A percentile compares a stretch with the other conserved stretches of the same genome.
Conservation (phyloP, 1,140 invertebrate genomes). For the Brachionus plicatilis region DNA sequence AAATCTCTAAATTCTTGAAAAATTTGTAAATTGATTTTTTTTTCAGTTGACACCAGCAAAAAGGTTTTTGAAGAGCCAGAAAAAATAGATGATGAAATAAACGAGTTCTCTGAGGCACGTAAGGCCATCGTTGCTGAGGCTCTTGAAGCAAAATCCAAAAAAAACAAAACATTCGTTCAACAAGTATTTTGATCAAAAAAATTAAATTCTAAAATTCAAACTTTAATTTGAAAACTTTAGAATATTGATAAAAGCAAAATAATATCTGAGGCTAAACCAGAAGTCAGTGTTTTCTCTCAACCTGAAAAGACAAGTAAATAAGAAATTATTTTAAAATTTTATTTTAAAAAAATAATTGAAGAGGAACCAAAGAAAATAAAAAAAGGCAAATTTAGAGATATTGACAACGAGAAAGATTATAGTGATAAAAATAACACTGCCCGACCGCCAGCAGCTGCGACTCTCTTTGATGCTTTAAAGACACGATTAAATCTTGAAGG, state of each 20-base stretch:
- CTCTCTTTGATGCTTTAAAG: neutral
- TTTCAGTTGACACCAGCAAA: slow-evolving; percentile 22
- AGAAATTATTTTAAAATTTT: neutral
- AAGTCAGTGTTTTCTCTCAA: neutral
- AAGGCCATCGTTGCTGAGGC: slow-evolving; percentile 1
- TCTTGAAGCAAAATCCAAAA: neutral
- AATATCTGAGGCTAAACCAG: neutral
- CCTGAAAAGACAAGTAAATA: neutral
- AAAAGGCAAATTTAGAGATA: slow-evolving; percentile 22
- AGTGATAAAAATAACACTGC: slow-evolving; percentile 23
- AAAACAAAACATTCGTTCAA: neutral
- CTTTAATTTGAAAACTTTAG: neutral
- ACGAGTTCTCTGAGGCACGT: neutral
- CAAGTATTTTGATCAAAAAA: neutral
- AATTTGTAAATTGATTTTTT: neutral
- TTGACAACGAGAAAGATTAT: slow-evolving; percentile 21
- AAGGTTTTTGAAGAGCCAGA: neutral
- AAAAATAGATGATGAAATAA: neutral
- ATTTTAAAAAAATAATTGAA: neutral
- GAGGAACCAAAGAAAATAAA: neutral
- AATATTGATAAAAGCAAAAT: slow-evolving; percentile 23
- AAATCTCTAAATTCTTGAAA: neutral
- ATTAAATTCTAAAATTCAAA: neutral
- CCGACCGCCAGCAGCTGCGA: neutral
- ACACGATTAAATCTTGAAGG: neutral